Evolutionary conservation across 2,888 invertebrate species (phyloP).

Genomic region (Heteromyza rotundicornis): DNA sequence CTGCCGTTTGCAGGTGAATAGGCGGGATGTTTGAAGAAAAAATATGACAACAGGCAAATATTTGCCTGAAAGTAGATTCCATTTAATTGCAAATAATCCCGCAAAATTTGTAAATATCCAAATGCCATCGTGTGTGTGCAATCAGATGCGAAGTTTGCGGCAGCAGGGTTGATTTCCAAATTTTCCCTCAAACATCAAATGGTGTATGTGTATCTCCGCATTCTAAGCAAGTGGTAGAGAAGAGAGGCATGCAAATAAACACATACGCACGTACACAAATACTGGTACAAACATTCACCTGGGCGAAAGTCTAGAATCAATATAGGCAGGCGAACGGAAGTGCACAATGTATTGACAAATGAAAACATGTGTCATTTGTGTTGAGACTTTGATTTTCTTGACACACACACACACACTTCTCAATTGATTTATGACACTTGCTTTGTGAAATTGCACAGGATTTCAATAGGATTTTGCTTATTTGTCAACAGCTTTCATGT

Average conservation of each 20-base stretch:
- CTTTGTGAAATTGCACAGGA: slow-evolving; percentile 41
- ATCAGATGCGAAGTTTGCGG: neutral
- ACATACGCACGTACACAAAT: neutral
- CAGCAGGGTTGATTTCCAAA: neutral
- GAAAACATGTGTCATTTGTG: slow-evolving; percentile 28
- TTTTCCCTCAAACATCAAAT: no score
- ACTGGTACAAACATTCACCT: neutral
- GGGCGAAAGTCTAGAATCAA: neutral
- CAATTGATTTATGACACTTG: slow-evolving; percentile 52
- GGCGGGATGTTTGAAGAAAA: slow-evolving; percentile 10
- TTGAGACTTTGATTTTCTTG: slow-evolving; percentile 13
- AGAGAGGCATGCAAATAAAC: neutral
- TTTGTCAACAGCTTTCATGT: slow-evolving; percentile 49
- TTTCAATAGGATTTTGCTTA: slow-evolving; percentile 46
- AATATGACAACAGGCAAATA: slow-evolving; percentile 31
- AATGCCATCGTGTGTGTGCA: no score
- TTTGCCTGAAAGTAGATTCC: slow-evolving; percentile 20
- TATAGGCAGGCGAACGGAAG: neutral
- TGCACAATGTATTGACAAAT: slow-evolving; percentile 36
- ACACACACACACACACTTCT: slow-evolving; percentile 15
- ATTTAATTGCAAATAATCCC: slow-evolving; percentile 47
- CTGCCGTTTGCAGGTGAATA: slow-evolving; percentile 30
- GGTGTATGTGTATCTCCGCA: no score
- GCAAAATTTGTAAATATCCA: slow-evolving; percentile 37
- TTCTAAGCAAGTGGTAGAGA: neutral